These are phyloP conservation scores for Nanorana parkeri DNA, from an alignment of 2,113 vertebrate species.

Conservation along the genomic window DNA sequence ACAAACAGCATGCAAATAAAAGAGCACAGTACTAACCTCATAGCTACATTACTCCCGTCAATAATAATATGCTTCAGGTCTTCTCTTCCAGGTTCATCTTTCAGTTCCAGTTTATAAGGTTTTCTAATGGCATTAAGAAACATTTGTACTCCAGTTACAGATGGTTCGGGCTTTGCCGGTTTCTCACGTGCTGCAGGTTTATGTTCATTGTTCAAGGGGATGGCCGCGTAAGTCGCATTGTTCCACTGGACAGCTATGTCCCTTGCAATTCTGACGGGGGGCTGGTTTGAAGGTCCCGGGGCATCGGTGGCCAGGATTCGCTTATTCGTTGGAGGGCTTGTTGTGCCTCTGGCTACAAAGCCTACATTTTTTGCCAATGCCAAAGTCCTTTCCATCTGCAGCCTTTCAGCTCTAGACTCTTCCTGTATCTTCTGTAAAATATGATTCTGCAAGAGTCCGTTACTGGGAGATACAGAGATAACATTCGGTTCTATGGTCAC, in stretches of 20 bases:
- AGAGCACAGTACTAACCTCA: slow-evolving; percentile 83
- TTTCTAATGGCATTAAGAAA: slow-evolving; percentile 89
- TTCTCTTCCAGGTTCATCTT: slow-evolving; percentile 82
- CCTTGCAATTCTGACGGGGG: not conserved
- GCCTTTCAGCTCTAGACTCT: not conserved
- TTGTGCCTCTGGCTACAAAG: slow-evolving; percentile 83
- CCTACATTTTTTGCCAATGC: slow-evolving; percentile 67
- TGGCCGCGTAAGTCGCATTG: slow-evolving; percentile 43
- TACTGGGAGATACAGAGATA: not conserved
- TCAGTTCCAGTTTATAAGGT: slow-evolving; percentile 86
- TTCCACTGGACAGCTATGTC: not conserved
- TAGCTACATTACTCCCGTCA: slow-evolving; percentile 96
- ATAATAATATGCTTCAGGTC: slow-evolving; percentile 91
- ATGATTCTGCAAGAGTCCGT: not conserved
- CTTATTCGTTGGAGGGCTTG: slow-evolving; percentile 65
- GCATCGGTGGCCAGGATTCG: slow-evolving; percentile 63
- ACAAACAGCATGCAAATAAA: not conserved
- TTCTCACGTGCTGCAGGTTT: slow-evolving; percentile 50
- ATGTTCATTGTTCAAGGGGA: slow-evolving; percentile 10
- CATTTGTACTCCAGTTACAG: slow-evolving; percentile 87
- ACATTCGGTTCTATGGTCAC: not conserved
- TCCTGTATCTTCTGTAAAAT: not conserved
- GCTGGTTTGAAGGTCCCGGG: not conserved
- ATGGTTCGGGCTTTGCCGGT: slow-evolving; percentile 59
- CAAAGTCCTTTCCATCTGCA: slow-evolving; percentile 60